Conservation (phyloP, 2,113 vertebrate species). For the Oreocharis arfaki region DNA sequence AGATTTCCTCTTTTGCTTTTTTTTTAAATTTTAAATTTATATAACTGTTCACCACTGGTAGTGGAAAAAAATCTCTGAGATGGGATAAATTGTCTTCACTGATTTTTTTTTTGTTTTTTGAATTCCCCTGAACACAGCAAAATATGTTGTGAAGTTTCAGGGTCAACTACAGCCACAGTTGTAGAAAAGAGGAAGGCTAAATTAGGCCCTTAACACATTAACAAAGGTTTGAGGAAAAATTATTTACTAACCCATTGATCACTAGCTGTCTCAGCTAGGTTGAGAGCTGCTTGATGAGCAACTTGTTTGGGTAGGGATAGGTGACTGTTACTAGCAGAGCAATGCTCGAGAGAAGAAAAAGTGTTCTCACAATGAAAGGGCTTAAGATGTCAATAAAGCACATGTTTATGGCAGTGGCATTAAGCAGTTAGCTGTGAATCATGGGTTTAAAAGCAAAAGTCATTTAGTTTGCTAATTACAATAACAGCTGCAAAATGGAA, state of each 20-base stretch:
- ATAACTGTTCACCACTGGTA: neutral
- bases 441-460: neutral
- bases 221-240: neutral
- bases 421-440: neutral
- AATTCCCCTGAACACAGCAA: neutral
- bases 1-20: neutral
- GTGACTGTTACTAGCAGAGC: neutral
- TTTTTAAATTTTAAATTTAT: neutral
- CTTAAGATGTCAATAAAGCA: neutral
- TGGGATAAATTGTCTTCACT: neutral
- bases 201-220: neutral
- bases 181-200: neutral
- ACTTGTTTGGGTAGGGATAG: neutral
- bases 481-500: neutral
- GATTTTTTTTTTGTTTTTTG: neutral
- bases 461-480: slow-evolving; percentile 12
- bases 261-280: neutral
- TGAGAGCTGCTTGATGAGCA: neutral
- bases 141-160: neutral
- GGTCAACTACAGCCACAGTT: neutral
- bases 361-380: neutral
- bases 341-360: neutral
- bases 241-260: neutral
- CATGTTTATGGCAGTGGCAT: neutral
- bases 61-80: neutral